Base-by-base conservation (phyloP, 2,888 invertebrate species). In the Euzophera pinguis region DNA sequence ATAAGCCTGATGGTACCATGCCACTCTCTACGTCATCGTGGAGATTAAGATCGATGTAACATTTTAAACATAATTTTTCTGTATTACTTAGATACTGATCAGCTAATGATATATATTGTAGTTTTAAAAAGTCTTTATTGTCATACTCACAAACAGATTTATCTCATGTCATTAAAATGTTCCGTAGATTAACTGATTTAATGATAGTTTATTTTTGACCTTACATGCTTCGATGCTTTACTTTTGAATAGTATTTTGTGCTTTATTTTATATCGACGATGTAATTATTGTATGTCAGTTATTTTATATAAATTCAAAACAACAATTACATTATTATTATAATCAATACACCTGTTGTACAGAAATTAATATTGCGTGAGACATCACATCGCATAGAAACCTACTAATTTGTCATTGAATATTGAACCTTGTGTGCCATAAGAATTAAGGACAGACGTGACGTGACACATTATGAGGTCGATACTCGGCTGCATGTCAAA, bases 391-490 rank as follows among this genome's bases (percentile, higher is more conserved):
- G 14, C 29, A 14, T 13, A 13, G 14, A 5, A 14, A 45, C 32
- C 7, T 10, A 10, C 2, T 14, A 45, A 14, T 32, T 9, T 14
- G 32, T 16, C 32, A 32, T 45, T 45, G 45, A 16, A 32, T 32
- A 45, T 10, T 32, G 32, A 45, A 45, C 45, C 45, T 45, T 45
- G 45, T 34, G 14, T 13, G 8, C 32, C 45, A 16, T 45, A 45
- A 16, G 45, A 32, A 45, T 32, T 45, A 32, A 34, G 45, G 45
- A 45, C 45, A 45, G 32, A 45, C 32, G 45, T 45, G 32, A 45
- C 45, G 45, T 45, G 45, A 14, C 45, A n/a, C 45, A 14, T 43
- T 13, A 14, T 32, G 14, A 32, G 45, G 45, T 16, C 45, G 32
- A 45, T 9, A 32, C 34, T 32, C 34, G 45, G 14, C 32, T 45